Base-by-base conservation (phyloP, 2,113 vertebrate species). In the Fregata magnificens region DNA sequence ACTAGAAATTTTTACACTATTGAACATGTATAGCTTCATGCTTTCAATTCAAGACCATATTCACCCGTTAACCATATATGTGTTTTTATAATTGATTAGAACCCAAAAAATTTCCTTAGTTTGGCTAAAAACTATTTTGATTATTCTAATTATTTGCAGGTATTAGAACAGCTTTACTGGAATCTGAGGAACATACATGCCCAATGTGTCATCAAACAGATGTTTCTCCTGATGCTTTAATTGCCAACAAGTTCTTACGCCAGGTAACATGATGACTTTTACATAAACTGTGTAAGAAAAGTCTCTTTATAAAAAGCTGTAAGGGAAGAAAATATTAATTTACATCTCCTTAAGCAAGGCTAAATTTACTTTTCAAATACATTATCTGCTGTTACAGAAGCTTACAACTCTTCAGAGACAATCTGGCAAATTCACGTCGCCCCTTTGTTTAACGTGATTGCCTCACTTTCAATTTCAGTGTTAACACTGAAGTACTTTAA, bases 171-270 rank as follows among this genome's bases (percentile, higher is more conserved):
- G 97, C 99, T 31, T 96, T 99, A n/a, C 97, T 99, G 90, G 99
- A 99, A 74, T 99, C 99, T 2, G 99, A 99, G 44, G 99, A 99
- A 1, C 99, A 99, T 36, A 98, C 98, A 1, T 99, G 99, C 94
- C 99, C 99, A 59, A 99, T 99, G 1, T 99, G 99, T 93, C 97
- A 98, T 97, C 99, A 99, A 29, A 98, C 98, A 10, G 98, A 99
- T 16, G 99, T 99, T 80, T 99, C 99, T 65, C 99, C 99, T 16
- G 99, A 99, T 87, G 98, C 98, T 78, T 97, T 99, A 96, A 99
- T 99, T 58, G 99, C 99, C 91, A 99, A 99, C 97, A 99, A 99
- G 96, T 99, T 99, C 95, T 98, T 99, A 59, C 98, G 99, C 92
- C 99, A 99, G 99, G 99, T 99, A 99, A 65, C 6, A 9, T 13